These are phyloP conservation scores for Pseudomyrmex pallidus DNA, from an alignment of 1,140 invertebrate genomes.

Conservation along the genomic window DNA sequence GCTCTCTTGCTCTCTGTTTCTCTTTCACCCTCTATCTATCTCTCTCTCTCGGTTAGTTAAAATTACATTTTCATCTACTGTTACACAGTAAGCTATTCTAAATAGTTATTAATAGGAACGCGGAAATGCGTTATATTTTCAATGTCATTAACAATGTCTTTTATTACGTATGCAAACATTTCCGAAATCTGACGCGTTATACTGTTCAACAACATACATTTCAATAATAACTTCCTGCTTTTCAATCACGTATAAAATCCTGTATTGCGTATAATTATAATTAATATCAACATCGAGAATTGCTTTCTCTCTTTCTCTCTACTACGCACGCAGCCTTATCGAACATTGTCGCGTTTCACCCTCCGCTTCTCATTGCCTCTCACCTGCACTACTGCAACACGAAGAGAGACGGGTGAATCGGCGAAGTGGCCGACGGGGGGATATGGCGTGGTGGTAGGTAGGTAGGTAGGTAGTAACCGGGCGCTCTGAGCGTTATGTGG, in stretches of 20 bases:
- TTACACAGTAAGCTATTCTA: not conserved
- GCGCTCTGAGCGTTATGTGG: slow-evolving; percentile 83
- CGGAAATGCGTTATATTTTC: slow-evolving; percentile 27
- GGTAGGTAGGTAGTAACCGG: slow-evolving; percentile 60
- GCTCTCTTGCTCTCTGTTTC: not conserved
- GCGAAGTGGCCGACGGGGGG: slow-evolving; percentile 76
- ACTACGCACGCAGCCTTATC: slow-evolving; percentile 81
- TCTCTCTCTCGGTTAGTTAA: not conserved
- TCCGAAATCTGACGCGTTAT: not conserved
- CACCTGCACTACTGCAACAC: slow-evolving; percentile 61
- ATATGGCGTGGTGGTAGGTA: slow-evolving; percentile 58
- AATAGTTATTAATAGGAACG: slow-evolving; percentile 9
- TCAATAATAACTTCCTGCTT: slow-evolving; percentile 18
- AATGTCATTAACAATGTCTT: slow-evolving; percentile 11
- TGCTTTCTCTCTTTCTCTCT: slow-evolving; percentile 62
- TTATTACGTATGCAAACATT: slow-evolving; percentile 15
- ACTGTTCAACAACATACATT: slow-evolving; percentile 17
- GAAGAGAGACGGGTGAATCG: slow-evolving; percentile 64
- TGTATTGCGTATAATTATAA: slow-evolving; percentile 72
- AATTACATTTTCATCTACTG: slow-evolving; percentile 16
- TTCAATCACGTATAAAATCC: slow-evolving; percentile 29
- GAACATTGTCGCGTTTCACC: slow-evolving; percentile 81
- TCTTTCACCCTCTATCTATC: too few species aligned
- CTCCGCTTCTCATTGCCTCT: slow-evolving; percentile 58
- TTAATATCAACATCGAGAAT: slow-evolving; percentile 70